Percentiles rank a stretch among this genome's conserved stretches.
Evolutionary conservation across 2,888 invertebrate species (phyloP).

Genomic region (Nasonia oneida): DNA sequence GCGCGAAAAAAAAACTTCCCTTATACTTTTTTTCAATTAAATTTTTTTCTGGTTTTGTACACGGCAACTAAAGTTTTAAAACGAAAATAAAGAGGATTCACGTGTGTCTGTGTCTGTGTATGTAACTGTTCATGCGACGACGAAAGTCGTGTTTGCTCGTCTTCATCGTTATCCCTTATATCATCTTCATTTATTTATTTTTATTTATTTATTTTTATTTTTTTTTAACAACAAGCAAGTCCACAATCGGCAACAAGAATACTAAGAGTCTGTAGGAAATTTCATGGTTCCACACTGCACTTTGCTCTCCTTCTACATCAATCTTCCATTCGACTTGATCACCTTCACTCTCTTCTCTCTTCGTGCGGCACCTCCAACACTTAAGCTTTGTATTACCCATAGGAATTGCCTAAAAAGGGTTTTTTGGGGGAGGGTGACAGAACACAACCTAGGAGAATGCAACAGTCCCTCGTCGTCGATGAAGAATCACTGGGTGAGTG

Average conservation of each 20-base stretch:
- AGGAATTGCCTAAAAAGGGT: slow-evolving; percentile 43
- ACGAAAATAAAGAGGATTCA: slow-evolving; percentile 53
- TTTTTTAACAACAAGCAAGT: slow-evolving; percentile 57
- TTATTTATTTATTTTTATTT: slow-evolving; percentile 52
- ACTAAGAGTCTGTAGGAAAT: slow-evolving; percentile 58
- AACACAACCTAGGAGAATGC: slow-evolving; percentile 61
- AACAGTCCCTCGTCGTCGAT: slow-evolving; percentile 53
- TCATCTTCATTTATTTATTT: slow-evolving; percentile 36
- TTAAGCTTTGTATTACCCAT: slow-evolving; percentile 45
- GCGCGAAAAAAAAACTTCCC: background rate
- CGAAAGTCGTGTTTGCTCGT: slow-evolving; percentile 54
- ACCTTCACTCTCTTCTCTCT: slow-evolving; percentile 29
- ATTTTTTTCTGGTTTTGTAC: slow-evolving; percentile 46
- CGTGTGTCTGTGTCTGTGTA: slow-evolving; percentile 51
- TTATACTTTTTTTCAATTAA: background rate
- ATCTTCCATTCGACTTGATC: slow-evolving; percentile 21
- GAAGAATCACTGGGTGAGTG: slow-evolving; percentile 58
- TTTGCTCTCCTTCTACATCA: background rate
- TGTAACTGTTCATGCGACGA: slow-evolving; percentile 56
- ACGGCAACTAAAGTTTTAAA: slow-evolving; percentile 45
- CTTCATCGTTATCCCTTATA: slow-evolving; percentile 7
- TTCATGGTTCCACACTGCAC: slow-evolving; percentile 41
- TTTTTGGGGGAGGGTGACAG: slow-evolving; percentile 42
- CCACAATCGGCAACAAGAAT: slow-evolving; percentile 61
- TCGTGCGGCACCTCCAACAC: slow-evolving; percentile 25